A percentile compares a stretch with the other conserved stretches of the same genome.
These are phyloP conservation scores for Choloepus hoffmanni DNA, from an alignment of 2,113 vertebrate species.

Conservation along the genomic window DNA sequence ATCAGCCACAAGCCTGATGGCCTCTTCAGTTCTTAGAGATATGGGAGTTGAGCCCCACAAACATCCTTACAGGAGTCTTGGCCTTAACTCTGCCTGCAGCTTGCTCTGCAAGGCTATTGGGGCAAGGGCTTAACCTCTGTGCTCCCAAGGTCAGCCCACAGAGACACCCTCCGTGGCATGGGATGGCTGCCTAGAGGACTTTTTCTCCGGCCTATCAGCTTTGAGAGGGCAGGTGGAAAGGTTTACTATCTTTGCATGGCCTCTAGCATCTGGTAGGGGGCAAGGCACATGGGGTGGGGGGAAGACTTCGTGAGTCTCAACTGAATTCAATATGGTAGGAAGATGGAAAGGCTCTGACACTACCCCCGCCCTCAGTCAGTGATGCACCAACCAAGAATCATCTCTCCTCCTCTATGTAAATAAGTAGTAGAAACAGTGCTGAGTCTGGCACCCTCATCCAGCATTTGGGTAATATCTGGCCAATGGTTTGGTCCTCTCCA, in stretches of 20 bases:
- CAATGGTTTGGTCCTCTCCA: background rate
- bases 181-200: background rate
- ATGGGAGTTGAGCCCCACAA: background rate
- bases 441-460: fast-evolving
- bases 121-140: background rate
- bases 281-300: background rate
- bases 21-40: conserved; percentile 33
- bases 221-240: background rate
- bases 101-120: background rate
- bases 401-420: background rate
- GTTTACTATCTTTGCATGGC: background rate
- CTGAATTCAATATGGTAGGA: background rate
- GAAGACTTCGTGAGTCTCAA: background rate
- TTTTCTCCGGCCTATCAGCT: background rate
- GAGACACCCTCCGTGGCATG: background rate
- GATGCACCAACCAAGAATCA: background rate
- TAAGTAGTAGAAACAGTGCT: background rate
- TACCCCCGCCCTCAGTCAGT: background rate
- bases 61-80: background rate
- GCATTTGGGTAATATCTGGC: background rate
- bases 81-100: background rate
- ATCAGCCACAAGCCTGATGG: conserved; percentile 44
- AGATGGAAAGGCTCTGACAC: background rate
- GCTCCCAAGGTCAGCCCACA: background rate
- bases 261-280: background rate